Evolutionary conservation across 2,888 invertebrate genomes (phyloP).

Genomic region (Therioaphis trifolii): DNA sequence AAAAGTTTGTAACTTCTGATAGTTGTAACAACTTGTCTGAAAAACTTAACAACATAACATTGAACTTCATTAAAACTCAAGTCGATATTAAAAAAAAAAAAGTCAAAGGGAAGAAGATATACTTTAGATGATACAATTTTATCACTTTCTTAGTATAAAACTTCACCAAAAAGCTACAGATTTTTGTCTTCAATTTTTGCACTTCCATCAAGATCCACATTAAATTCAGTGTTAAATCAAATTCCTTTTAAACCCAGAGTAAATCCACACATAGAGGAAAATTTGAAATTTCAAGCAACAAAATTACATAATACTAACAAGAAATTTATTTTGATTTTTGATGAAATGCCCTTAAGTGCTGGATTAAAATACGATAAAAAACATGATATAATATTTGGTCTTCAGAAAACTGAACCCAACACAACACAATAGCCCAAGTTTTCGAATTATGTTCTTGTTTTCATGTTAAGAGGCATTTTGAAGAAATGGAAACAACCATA

Average conservation of each 20-base stretch:
- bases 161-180: slow-evolving; percentile 8
- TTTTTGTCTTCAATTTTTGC: slow-evolving; percentile 28
- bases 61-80: slow-evolving; percentile 30
- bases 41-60: slow-evolving; percentile 13
- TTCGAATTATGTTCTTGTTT: slow-evolving; percentile 28
- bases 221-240: slow-evolving; percentile 20
- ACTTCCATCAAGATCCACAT: too few relatives aligned
- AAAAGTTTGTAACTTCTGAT: neutral
- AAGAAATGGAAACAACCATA: slow-evolving; percentile 42
- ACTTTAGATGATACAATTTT: slow-evolving; percentile 19
- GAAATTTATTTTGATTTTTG: slow-evolving; percentile 19
- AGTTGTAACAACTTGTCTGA: slow-evolving; percentile 21
- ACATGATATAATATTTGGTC: slow-evolving; percentile 32
- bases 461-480: too few relatives aligned
- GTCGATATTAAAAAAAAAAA: slow-evolving; percentile 5
- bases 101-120: slow-evolving; percentile 3
- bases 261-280: slow-evolving; percentile 25
- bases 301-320: neutral
- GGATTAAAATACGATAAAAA: slow-evolving; percentile 37
- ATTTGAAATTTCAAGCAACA: neutral
- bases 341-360: slow-evolving; percentile 34
- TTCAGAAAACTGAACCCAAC: slow-evolving; percentile 10
- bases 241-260: slow-evolving; percentile 41
- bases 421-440: neutral
- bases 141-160: slow-evolving; percentile 12